Base-by-base conservation (phyloP, 1,140 invertebrate genomes). In the Solen grandis region DNA sequence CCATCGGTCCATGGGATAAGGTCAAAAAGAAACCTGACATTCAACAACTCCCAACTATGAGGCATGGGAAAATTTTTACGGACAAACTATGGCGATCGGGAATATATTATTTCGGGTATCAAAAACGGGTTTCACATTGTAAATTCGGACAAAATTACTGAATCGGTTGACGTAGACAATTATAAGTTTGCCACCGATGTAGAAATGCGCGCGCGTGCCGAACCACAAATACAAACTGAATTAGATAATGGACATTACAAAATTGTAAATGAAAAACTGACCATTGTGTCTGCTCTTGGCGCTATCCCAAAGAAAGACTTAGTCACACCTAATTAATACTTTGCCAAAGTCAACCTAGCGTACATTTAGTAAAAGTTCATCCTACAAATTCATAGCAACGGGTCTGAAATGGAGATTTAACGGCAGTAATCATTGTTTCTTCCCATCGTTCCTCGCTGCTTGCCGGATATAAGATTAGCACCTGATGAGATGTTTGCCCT, bases 311-410 rank as follows among this genome's bases (percentile, higher is more conserved):
- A 70, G 25, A 70, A 52, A 29, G 29, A 68, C 8, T 35, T 55
- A 1, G 41, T 66, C 10, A 77, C 35, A 60, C 63, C 50, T 52
- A 27, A 68, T 33, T 68, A 22, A 19, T 66, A 50, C 2, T 33
- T 68, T 3, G 62, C 75, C 35, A 78, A 78, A 55, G 50, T 78
- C 22, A 65, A 78, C 41, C 46, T 78, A 38, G 14, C 62, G 4
- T 3, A 27, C 52, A 54, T 65, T 10, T 78, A 78, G 62, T 78
- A 5, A 46, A 68, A 57, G 41, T 78, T 5, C 63, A 78, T 68
- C 63, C 29, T 29, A 41, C 63, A 38, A 57, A 78, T 59, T 54
- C 29, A 55, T 36, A 65, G 60, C 38, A 27, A 78, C 54, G 5
- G 75, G 33, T 2, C 33, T 78, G 29, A 35, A 68, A 55, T 78